Conservation (phyloP, 2,113 vertebrate species). For the Elachura formosa region DNA sequence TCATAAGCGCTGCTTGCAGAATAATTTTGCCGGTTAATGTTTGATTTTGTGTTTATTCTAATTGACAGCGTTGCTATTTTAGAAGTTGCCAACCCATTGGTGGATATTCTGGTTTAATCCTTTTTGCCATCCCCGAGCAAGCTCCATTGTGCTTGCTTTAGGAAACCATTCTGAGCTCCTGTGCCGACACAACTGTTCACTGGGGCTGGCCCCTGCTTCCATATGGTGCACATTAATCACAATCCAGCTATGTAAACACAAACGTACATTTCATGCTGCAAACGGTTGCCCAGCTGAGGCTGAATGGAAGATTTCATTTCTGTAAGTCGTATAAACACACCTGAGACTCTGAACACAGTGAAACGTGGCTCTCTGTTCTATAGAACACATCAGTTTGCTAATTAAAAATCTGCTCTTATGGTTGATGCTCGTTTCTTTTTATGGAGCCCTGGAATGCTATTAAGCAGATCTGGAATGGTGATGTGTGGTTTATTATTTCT, state of each 20-base stretch:
- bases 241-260: slow-evolving; percentile 47
- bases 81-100: not conserved
- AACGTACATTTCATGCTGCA: slow-evolving; percentile 30
- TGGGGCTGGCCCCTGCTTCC: slow-evolving; percentile 24
- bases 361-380: not conserved
- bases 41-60: slow-evolving; percentile 26
- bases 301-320: slow-evolving; percentile 54
- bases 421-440: not conserved
- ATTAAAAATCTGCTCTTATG: not conserved
- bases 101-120: slow-evolving; percentile 36
- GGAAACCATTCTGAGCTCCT: slow-evolving; percentile 8
- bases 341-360: not conserved
- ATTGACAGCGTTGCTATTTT: slow-evolving; percentile 14
- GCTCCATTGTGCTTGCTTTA: not conserved
- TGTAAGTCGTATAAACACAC: not conserved
- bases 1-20: not conserved
- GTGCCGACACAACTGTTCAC: slow-evolving; percentile 17
- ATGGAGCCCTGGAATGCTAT: slow-evolving; percentile 10
- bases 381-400: not conserved
- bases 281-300: not conserved
- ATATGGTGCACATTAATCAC: slow-evolving; percentile 60
- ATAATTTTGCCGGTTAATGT: not conserved
- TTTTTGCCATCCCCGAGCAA: not conserved
- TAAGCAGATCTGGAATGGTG: not conserved
- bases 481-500: not conserved